Percentiles rank a stretch among this genome's conserved stretches.
Conservation (phyloP, 2,888 invertebrate genomes). For the Melitaea athalia region DNA sequence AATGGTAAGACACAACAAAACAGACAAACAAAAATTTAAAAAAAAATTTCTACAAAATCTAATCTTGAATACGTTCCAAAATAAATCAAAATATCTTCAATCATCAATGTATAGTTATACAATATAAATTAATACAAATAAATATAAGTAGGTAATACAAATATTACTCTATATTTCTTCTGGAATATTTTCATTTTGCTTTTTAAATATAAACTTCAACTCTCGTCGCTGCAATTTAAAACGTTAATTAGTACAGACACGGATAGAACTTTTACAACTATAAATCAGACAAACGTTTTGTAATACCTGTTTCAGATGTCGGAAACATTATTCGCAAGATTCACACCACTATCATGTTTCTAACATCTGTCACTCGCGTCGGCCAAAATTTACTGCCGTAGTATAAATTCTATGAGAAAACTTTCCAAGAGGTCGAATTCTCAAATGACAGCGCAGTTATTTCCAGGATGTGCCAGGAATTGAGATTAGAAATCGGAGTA, state of each 20-base stretch:
- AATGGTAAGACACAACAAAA: no score
- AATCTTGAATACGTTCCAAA: no score
- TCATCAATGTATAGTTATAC: no score
- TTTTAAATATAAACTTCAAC: neutral
- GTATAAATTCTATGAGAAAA: constrained; percentile 23
- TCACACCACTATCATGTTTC: constrained; percentile 15
- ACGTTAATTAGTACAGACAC: neutral
- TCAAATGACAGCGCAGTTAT: constrained; percentile 25
- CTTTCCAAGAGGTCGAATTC: constrained; percentile 16
- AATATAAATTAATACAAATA: no score
- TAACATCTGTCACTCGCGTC: constrained; percentile 19
- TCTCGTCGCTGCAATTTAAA: neutral
- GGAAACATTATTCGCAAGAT: constrained; percentile 12
- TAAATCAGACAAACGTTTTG: constrained; percentile 1
- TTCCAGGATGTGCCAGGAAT: constrained; percentile 13
- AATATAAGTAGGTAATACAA: no score
- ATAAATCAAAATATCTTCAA: no score
- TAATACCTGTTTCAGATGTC: constrained; percentile 10
- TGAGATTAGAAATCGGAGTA: constrained; percentile 5
- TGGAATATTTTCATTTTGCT: neutral
- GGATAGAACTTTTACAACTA: neutral
- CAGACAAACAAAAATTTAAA: no score
- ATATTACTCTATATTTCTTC: neutral
- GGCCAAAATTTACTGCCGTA: constrained; percentile 14
- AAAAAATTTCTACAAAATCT: no score